phyloP scores from a whole-genome alignment of 2,888 invertebrate species.

The Clanis bilineata region DNA sequence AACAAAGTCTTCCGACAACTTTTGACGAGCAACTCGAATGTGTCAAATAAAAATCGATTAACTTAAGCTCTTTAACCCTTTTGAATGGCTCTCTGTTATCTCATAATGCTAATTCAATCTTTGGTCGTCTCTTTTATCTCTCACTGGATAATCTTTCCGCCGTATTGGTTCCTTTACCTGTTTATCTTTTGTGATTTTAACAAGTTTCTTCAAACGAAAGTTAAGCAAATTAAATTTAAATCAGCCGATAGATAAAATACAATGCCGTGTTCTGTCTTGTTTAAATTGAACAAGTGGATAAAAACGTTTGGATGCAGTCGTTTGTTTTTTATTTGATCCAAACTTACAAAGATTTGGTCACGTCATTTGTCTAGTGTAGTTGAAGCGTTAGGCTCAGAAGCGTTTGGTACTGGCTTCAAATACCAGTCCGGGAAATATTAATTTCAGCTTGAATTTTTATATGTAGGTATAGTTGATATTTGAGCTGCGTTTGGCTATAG shows the following conservation, averaged over 20 bases:
- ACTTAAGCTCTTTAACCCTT: conserved; percentile 39
- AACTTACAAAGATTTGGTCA: too few species aligned
- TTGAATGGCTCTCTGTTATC: conserved; percentile 47
- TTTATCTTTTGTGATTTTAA: conserved; percentile 61
- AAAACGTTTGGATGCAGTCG: not conserved
- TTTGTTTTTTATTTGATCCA: not conserved
- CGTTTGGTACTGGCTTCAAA: too few species aligned
- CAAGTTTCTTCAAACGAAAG: conserved; percentile 55
- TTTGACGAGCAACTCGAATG: conserved; percentile 19
- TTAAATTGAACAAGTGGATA: conserved; percentile 6
- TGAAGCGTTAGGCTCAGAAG: too few species aligned
- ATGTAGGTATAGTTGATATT: too few species aligned
- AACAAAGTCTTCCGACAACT: not conserved
- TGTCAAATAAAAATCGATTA: conserved; percentile 32
- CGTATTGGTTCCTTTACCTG: conserved; percentile 58
- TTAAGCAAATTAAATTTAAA: conserved; percentile 45
- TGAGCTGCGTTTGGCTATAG: too few species aligned
- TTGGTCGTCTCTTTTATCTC: conserved; percentile 56
- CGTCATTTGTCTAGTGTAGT: too few species aligned
- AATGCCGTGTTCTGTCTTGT: conserved; percentile 2
- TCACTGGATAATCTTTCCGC: conserved; percentile 53
- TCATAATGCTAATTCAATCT: conserved; percentile 68
- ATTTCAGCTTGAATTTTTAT: too few species aligned
- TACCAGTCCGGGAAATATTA: too few species aligned
- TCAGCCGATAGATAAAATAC: conserved; percentile 36